These are phyloP conservation scores for Zapus hudsonius DNA, from an alignment of 2,113 vertebrate genomes.

Conservation along the genomic window DNA sequence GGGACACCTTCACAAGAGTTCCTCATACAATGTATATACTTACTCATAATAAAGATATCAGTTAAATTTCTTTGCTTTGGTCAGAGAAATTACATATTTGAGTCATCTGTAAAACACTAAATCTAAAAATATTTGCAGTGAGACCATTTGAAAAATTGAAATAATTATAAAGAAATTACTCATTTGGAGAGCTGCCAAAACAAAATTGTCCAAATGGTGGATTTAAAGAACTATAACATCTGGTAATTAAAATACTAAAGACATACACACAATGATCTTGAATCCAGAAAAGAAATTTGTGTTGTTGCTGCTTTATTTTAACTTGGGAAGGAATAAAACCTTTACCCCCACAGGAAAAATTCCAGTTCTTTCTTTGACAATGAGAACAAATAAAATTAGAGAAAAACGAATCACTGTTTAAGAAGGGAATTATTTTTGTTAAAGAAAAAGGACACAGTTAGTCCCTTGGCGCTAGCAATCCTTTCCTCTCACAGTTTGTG, in stretches of 20 bases:
- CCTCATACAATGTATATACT: too few species aligned
- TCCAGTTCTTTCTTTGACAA: neutral
- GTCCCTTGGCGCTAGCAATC: neutral
- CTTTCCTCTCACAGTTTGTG: neutral
- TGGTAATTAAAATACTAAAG: slow-evolving; percentile 30
- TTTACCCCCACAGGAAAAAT: neutral
- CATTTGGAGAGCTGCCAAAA: neutral
- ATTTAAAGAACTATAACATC: neutral
- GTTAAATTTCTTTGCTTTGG: neutral
- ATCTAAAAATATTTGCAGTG: slow-evolving; percentile 18
- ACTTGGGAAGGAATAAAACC: neutral
- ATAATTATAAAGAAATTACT: slow-evolving; percentile 41
- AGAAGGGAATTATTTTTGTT: slow-evolving; percentile 26
- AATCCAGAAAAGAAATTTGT: neutral
- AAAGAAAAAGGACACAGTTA: slow-evolving; percentile 26
- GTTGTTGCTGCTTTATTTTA: neutral
- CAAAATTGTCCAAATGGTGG: neutral
- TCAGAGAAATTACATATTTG: neutral
- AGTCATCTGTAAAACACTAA: neutral
- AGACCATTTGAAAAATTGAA: slow-evolving; percentile 25
- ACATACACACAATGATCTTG: neutral
- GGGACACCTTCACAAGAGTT: too few species aligned
- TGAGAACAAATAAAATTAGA: slow-evolving; percentile 9
- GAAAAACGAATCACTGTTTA: neutral
- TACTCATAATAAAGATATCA: too few species aligned